Base-by-base conservation (phyloP, 2,888 invertebrate genomes). In the Drosophila borborema region DNA sequence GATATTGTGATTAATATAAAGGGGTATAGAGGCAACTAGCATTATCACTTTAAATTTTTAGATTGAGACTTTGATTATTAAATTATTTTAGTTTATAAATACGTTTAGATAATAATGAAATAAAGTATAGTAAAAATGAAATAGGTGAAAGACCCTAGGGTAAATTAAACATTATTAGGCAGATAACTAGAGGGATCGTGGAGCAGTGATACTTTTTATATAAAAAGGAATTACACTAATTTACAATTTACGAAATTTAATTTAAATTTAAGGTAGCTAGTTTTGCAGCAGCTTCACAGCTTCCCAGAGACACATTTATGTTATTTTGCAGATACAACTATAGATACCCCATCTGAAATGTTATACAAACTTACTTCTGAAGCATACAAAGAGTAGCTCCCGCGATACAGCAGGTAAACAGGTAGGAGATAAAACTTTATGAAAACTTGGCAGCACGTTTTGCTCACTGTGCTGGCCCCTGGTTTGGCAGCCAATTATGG, bases 401-500 rank as follows among this genome's bases (percentile, higher is more conserved):
- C 74, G 16, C 40, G 10, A 18, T 12, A 49, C 31, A 20, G 41
- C 28, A 62, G 40, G 56, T 45, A 45, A 40, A 40, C 43, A 34
- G 48, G 49, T 60, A 41, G 51, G 14, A 38, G 40, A 34, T 60
- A 64, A 54, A 45, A 34, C 55, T 45, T 59, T 41, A 18, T 18
- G 34, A 38, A 46, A 62, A 62, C 51, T 54, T 34, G 31, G 38
- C 53, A 23, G 46, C 58, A 59, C 59, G 46, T 59, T 46, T 34
- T 18, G 31, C 14, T 31, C 18, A 36, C 36, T 23, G 12, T 53
- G 53, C 23, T 20, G 36, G 54, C 41, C 63, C 65, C 53, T 41
- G 41, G 23, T 43, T 66, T 31, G 67, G 43, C 28, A 68, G 64
- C 58, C 62, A 77, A 77, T 77, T 77, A 77, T 63, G 53, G 54